phyloP scores from a whole-genome alignment of 1,140 invertebrate species.

The Papilio helenus region DNA sequence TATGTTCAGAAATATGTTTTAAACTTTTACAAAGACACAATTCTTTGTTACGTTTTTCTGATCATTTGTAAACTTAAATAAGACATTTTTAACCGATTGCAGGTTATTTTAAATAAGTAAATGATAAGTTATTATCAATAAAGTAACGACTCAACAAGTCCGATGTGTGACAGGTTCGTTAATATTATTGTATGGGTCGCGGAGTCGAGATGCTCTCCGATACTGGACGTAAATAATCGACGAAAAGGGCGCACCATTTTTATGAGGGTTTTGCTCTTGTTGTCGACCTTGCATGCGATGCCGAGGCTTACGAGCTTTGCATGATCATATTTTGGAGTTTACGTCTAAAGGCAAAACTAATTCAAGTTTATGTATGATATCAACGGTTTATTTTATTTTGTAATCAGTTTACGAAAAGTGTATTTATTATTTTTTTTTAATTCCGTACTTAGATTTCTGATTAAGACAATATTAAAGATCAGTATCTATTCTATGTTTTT shows the following conservation, averaged over 20 bases:
- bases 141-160: conserved; percentile 37
- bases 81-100: conserved; percentile 23
- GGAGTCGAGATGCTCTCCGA: conserved; percentile 40
- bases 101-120: not conserved
- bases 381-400: conserved; percentile 1
- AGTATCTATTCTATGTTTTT: conserved; percentile 28
- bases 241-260: conserved; percentile 59
- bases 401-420: not conserved
- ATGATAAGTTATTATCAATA: conserved; percentile 13
- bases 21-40: not conserved
- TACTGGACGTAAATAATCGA: conserved; percentile 57
- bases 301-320: not conserved
- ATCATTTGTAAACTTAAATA: conserved; percentile 28
- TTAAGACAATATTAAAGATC: not conserved
- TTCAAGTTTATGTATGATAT: conserved; percentile 29
- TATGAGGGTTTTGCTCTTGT: conserved; percentile 52
- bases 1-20: too few species aligned
- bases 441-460: too few species aligned
- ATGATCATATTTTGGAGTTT: conserved; percentile 20
- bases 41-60: not conserved
- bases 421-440: too few species aligned
- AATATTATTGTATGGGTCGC: conserved; percentile 60
- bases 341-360: not conserved
- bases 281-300: conserved; percentile 62
- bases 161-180: conserved; percentile 67